Base-by-base conservation (phyloP, 1,140 invertebrate genomes). In the Ceratoteleas bidentatus region DNA sequence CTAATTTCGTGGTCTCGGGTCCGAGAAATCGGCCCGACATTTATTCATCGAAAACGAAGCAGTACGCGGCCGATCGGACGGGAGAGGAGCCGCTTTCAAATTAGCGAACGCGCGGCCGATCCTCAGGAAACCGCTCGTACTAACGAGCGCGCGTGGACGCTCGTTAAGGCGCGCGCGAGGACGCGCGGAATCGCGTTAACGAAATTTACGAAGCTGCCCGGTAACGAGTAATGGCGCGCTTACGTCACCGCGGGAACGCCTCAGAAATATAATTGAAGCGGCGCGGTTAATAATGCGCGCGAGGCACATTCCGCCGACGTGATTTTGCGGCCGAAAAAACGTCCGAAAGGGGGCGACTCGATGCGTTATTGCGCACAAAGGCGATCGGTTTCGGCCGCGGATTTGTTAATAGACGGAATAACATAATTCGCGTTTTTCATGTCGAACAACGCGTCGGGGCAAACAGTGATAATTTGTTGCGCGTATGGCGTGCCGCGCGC, bases 131-230 rank as follows among this genome's bases (percentile, higher is more conserved):
- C 74, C 38, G 73, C 74, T 82, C 66, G 70, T 82, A 85, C 83
- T 87, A 88, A 87, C 87, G 85, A 87, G 87, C 84, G 56, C 65
- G 73, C 78, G 73, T 86, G 83, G 76, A 84, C 75, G 84, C 79
- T 88, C 85, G 86, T 88, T 88, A 87, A 88, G 78, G 62, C 78
- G 54, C 40, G 64, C 82, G 82, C n/a, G n/a, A 83, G 79, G 84
- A 84, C 83, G 83, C 66, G 47, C 78, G 77, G 64, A 74, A 84
- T 73, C 62, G 86, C 84, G 84, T 85, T 87, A 86, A 85, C 84
- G 79, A 88, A 88, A 88, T 88, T 88, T 88, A 88, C 84, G 82
- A 84, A 87, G 84, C 69, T 70, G 64, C 24, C 79, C 74, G 54
- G 76, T 88, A 88, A 88, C 85, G 84, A 88, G 85, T 75, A 82